Evolutionary conservation across 2,888 invertebrate species (phyloP).

Genomic region (Habrosyne pyritoides): DNA sequence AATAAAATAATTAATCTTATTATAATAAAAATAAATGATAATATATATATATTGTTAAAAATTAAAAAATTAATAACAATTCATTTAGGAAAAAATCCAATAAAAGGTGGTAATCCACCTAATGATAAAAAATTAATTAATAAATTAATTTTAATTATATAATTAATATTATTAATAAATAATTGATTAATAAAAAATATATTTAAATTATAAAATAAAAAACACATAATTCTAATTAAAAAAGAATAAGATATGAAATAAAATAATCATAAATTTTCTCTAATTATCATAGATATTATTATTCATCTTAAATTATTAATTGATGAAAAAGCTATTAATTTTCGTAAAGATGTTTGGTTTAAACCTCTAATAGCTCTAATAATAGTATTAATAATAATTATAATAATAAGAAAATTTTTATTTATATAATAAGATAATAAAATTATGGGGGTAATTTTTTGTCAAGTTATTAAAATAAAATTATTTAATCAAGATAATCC

Average conservation of each 20-base stretch:
- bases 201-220: conserved; percentile 75
- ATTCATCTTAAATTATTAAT: conserved; percentile 86
- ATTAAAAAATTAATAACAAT: conserved; percentile 81
- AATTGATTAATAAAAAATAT: conserved; percentile 79
- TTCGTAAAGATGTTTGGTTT: conserved; percentile 82
- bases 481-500: conserved; percentile 82
- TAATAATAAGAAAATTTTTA: conserved; percentile 65
- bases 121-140: conserved; percentile 82
- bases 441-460: conserved; percentile 86
- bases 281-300: conserved; percentile 68
- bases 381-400: conserved; percentile 71
- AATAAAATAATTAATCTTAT: conserved; percentile 81
- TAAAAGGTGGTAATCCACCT: conserved; percentile 84
- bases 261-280: conserved; percentile 71
- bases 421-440: conserved; percentile 75
- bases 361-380: conserved; percentile 80
- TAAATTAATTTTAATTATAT: conserved; percentile 74
- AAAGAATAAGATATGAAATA: conserved; percentile 75
- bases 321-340: conserved; percentile 85
- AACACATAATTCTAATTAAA: conserved; percentile 70
- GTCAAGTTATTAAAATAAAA: conserved; percentile 84
- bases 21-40: conserved; percentile 75
- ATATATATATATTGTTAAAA: conserved; percentile 61
- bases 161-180: conserved; percentile 66
- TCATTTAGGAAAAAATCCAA: conserved; percentile 86